Percentiles rank a stretch among this genome's conserved stretches.
phyloP scores from a whole-genome alignment of 2,113 vertebrate genomes.

The Electrona antarctica region DNA sequence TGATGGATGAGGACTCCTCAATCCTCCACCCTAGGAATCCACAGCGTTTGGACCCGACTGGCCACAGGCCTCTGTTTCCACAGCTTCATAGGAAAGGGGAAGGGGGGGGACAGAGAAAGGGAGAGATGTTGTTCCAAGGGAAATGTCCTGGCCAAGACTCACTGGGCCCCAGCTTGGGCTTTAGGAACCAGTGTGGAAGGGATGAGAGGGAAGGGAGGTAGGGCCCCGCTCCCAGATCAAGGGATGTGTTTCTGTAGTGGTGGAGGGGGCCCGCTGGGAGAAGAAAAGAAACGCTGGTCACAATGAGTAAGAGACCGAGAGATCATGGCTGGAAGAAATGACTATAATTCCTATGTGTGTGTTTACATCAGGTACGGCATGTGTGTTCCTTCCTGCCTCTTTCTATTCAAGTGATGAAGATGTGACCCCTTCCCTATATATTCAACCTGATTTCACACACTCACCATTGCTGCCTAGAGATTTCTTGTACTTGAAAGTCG shows the following conservation, averaged over 20 bases:
- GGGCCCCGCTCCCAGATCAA: conserved; percentile 38
- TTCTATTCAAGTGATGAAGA: too few species aligned
- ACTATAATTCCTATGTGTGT: conserved; percentile 2
- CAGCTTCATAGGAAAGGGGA: conserved; percentile 77
- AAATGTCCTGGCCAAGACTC: conserved; percentile 54
- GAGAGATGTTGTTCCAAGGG: conserved; percentile 53
- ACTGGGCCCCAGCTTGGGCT: conserved; percentile 51
- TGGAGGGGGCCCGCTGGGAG: conserved; percentile 39
- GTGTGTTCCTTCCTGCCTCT: background rate
- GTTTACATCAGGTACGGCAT: conserved; percentile 7
- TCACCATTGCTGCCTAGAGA: too few species aligned
- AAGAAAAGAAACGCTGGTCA: conserved; percentile 44
- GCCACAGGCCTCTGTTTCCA: conserved; percentile 59
- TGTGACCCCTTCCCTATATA: too few species aligned
- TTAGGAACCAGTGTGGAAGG: conserved; percentile 44
- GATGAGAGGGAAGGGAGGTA: conserved; percentile 32
- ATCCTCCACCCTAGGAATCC: conserved; percentile 48
- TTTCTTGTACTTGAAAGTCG: too few species aligned
- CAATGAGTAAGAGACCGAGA: conserved; percentile 33
- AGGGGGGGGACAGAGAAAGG: conserved; percentile 36
- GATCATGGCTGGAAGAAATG: conserved; percentile 40
- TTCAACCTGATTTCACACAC: too few species aligned
- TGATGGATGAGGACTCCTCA: conserved; percentile 49
- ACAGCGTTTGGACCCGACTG: conserved; percentile 55
- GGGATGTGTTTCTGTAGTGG: conserved; percentile 39